Percentiles rank a stretch among this genome's conserved stretches.
Evolutionary conservation across 35 echinoderm and acorn worm species (phyloP).

Genomic region (Apostichopus californicus): DNA sequence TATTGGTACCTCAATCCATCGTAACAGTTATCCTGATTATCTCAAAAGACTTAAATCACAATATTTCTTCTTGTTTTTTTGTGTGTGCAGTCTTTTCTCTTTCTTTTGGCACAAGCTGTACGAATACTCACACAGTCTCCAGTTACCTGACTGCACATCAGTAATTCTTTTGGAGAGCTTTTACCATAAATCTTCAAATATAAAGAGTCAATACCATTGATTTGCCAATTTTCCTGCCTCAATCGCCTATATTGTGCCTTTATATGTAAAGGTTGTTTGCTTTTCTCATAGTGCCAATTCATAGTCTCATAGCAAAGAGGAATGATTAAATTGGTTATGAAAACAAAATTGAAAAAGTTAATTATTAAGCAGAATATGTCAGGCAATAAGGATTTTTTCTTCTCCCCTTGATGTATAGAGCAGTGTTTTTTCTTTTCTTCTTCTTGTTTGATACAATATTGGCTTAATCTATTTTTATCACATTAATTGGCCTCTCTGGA

Average conservation of each 20-base stretch:
- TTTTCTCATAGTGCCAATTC: slow-evolving; percentile 13
- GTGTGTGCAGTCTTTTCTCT: too few relatives aligned
- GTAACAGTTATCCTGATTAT: too few relatives aligned
- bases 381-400: neutral
- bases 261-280: neutral
- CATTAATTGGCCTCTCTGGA: too few relatives aligned
- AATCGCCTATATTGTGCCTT: neutral
- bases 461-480: too few relatives aligned
- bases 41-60: too few relatives aligned
- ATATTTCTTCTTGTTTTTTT: too few relatives aligned
- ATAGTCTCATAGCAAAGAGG: neutral
- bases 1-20: neutral
- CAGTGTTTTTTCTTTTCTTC: too few relatives aligned
- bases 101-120: neutral
- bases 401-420: too few relatives aligned
- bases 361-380: slow-evolving; percentile 20
- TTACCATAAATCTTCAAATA: slow-evolving; percentile 2
- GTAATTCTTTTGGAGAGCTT: neutral
- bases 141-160: neutral
- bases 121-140: neutral
- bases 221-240: slow-evolving; percentile 1
- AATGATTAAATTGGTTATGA: slow-evolving; percentile 15
- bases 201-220: slow-evolving; percentile 15
- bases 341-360: slow-evolving; percentile 20
- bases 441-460: too few relatives aligned